Conservation (phyloP, 2,888 invertebrate genomes). For the Galerucella nymphaeae region DNA sequence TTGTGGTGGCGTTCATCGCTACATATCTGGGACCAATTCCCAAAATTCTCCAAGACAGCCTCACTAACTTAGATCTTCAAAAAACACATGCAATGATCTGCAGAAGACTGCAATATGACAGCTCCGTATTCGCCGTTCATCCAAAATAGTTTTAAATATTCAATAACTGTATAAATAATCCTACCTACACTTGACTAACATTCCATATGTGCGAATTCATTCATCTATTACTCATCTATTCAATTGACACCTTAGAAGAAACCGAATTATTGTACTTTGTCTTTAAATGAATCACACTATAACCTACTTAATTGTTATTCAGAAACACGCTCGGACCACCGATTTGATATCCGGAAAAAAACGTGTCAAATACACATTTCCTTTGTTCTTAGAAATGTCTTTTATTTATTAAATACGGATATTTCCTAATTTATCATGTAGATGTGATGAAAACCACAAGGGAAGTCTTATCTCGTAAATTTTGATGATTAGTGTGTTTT, state of each 20-base stretch:
- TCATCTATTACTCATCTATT: neutral
- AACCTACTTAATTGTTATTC: constrained; percentile 39
- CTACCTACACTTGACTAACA: neutral
- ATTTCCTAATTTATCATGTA: constrained; percentile 17
- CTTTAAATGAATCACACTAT: constrained; percentile 33
- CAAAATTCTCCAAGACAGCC: no score
- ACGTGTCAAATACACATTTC: constrained; percentile 36
- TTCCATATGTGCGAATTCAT: neutral
- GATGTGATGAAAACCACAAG: constrained; percentile 12
- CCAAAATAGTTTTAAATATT: neutral
- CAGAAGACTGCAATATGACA: no score
- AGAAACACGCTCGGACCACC: constrained; percentile 30
- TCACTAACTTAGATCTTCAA: no score
- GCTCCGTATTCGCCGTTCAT: no score
- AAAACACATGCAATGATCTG: no score
- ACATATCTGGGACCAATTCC: no score
- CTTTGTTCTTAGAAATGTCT: constrained; percentile 24
- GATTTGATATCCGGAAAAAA: constrained; percentile 39
- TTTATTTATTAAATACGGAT: constrained; percentile 1
- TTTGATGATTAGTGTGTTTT: neutral
- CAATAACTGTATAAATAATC: neutral
- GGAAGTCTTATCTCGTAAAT: neutral
- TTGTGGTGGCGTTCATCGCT: no score
- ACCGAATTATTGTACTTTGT: constrained; percentile 9
- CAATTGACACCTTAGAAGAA: constrained; percentile 3